phyloP scores from a whole-genome alignment of 2,797 vertebrate species.

The Salmo trutta region DNA sequence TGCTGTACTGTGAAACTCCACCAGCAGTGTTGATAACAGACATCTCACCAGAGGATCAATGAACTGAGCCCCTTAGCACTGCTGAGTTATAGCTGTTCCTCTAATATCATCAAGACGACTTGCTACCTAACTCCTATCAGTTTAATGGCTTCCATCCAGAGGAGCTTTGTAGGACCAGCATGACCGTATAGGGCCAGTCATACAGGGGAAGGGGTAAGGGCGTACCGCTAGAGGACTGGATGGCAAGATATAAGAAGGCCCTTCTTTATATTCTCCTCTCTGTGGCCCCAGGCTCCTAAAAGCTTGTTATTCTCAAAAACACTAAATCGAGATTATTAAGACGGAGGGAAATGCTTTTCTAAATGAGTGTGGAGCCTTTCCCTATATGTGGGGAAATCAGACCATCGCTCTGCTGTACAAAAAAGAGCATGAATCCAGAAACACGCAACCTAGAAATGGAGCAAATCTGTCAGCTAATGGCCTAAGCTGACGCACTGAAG shows the following conservation, averaged over 20 bases:
- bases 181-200: conserved; percentile 58
- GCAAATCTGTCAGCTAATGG: conserved; percentile 42
- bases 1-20: not conserved
- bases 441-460: conserved; percentile 3
- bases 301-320: too few species aligned
- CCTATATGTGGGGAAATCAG: not conserved
- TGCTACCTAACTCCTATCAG: conserved; percentile 14
- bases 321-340: too few species aligned
- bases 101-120: conserved; percentile 21
- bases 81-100: conserved; percentile 11
- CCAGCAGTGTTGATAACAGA: conserved; percentile 6
- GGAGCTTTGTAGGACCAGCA: conserved; percentile 24
- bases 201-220: not conserved
- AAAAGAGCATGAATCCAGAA: not conserved
- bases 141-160: conserved; percentile 24
- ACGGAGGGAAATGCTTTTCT: too few species aligned
- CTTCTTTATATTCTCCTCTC: not conserved
- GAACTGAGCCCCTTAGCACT: conserved; percentile 2
- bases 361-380: conserved; percentile 17
- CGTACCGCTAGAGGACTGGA: not conserved
- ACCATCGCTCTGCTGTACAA: not conserved
- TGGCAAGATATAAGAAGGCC: not conserved
- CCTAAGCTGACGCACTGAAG: conserved; percentile 17
- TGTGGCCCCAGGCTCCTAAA: too few species aligned
- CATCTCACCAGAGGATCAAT: conserved; percentile 9